Evolutionary conservation across 2,113 vertebrate genomes (phyloP), one percentile per base, ranked within the genome.

Genomic region (Leucosticte australis): DNA sequence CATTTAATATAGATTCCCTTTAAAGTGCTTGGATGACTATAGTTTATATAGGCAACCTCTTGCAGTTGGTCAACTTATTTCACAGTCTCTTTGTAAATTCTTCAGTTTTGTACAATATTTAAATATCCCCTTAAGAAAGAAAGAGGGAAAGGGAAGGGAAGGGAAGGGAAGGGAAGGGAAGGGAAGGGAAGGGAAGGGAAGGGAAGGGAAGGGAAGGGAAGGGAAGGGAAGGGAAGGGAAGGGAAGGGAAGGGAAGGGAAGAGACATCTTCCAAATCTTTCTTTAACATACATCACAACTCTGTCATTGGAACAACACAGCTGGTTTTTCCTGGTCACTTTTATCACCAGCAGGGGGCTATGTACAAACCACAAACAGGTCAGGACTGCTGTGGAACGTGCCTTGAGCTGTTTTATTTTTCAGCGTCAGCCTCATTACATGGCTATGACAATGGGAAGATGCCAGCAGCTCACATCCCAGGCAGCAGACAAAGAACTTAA

Each of bases 81-180:
- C 11, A 33, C 41, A 22, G n/a, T 49, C 2, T 63, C 16, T 56
- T 24, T 20, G 17, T 46, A 79, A 79, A 49, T 16, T 24, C 7
- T 46, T 62, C 4, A 19, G 3, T 33, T 63, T 57, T n/a, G 7
- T 24, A 59, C 10, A 67, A 14, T 15, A 21, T 41, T 52, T 73
- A 23, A 47, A 39, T 33, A 27, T 1, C 8, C 2, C 9, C 5
- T 65, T 9, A 30, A 15, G 13, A 44, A 30, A 19, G 9, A 15
- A 35, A 27, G 8, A 24, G 22, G 15, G 11, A 2, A 22, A 35
- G 4, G 5, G 13, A 2, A 4, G 10, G 5, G 7, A 8, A 13
- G 11, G 15, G 11, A 15, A 31, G 24, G 49, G 6, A 8, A 49
- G 13, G 20, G 5, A 26, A n/a, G 11, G 7, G 4, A 11, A 67